Percentiles rank a stretch among this genome's conserved stretches.
phyloP scores from a whole-genome alignment of 2,797 vertebrate species.

The Mycteria americana region DNA sequence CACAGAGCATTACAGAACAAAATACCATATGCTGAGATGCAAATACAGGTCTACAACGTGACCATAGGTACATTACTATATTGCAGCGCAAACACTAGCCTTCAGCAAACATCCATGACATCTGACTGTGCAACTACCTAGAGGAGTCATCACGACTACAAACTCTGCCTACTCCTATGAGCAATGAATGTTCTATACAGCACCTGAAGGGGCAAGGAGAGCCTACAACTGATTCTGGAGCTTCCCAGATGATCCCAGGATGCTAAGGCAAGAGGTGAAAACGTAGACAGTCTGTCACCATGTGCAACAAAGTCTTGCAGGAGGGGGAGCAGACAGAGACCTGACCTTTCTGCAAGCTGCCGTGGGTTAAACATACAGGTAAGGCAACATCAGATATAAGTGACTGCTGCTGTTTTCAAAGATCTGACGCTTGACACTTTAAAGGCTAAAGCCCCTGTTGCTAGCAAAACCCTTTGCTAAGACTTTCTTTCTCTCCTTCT shows the following conservation, averaged over 20 bases:
- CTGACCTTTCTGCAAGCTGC: neutral
- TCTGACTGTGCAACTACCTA: neutral
- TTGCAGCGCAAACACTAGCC: neutral
- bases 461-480: neutral
- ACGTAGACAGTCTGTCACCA: neutral
- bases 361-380: neutral
- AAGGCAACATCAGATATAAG: neutral
- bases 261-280: neutral
- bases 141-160: fast-evolving
- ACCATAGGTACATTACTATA: neutral
- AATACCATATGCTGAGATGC: too few relatives aligned
- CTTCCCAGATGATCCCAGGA: neutral
- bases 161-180: neutral
- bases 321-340: neutral
- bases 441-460: neutral
- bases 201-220: neutral
- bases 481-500: neutral
- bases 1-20: neutral
- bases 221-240: neutral
- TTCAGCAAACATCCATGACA: neutral
- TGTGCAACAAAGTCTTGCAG: neutral
- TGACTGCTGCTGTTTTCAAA: neutral
- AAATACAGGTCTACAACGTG: neutral
- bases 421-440: neutral
- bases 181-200: neutral